Conservation (phyloP, 2,888 invertebrate genomes). For the Oxycera nigricornis region DNA sequence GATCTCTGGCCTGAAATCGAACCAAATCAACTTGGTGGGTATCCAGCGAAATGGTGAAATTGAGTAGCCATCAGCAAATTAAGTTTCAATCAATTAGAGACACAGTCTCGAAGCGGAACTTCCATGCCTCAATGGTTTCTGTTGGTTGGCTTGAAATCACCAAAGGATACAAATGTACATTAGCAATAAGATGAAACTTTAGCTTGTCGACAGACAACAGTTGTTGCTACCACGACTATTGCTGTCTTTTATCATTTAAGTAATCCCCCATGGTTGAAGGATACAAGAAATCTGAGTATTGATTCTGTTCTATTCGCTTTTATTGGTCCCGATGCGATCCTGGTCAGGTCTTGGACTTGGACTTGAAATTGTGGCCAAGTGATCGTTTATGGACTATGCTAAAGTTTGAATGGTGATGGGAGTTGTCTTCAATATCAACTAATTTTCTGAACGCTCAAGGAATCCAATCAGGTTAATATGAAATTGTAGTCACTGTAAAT, state of each 20-base stretch:
- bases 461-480: not conserved
- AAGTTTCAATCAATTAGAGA: conserved; percentile 39
- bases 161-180: not conserved
- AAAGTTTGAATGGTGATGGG: not conserved
- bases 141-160: not conserved
- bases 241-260: not conserved
- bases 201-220: conserved; percentile 16
- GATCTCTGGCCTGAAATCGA: not conserved
- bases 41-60: conserved; percentile 29
- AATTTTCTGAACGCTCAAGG: not conserved
- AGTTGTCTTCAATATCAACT: not conserved
- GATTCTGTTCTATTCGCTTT: too few species aligned
- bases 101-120: conserved; percentile 11
- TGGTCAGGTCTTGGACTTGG: too few species aligned
- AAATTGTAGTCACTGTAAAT: not conserved
- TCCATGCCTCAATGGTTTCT: conserved; percentile 23
- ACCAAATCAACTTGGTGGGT: not conserved
- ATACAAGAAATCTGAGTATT: too few species aligned
- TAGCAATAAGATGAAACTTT: conserved; percentile 11
- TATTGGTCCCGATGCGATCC: too few species aligned
- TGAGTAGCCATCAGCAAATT: conserved; percentile 40
- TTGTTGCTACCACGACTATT: conserved; percentile 4
- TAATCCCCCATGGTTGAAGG: not conserved
- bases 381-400: too few species aligned
- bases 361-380: too few species aligned